These are phyloP conservation scores for Loris lydekkerianus DNA, from an alignment of 2,797 vertebrate species.

Conservation along the genomic window DNA sequence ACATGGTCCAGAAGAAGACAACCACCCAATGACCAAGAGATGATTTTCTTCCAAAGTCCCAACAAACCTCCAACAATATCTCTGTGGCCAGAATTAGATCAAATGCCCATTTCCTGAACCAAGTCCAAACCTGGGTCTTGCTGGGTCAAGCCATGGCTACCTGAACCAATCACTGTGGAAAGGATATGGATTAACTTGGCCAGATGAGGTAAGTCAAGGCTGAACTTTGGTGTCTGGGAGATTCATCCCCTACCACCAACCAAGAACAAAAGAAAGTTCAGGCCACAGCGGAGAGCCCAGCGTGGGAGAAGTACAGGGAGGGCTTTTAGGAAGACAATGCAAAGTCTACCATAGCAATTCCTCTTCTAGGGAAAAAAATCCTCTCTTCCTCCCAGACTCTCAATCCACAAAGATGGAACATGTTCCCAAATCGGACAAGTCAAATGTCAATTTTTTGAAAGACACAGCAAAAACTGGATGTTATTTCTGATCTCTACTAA, in stretches of 20 bases:
- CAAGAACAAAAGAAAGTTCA: background rate
- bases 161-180: background rate
- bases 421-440: background rate
- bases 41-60: background rate
- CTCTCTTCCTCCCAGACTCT: background rate
- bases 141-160: background rate
- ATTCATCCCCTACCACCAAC: background rate
- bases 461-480: background rate
- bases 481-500: slow-evolving; percentile 6
- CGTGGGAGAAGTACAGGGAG: background rate
- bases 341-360: background rate
- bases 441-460: background rate
- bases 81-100: background rate
- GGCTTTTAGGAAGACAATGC: background rate
- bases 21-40: background rate
- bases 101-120: background rate
- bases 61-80: background rate
- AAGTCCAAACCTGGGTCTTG: background rate
- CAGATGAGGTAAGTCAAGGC: background rate
- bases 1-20: background rate
- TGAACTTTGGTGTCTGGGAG: background rate
- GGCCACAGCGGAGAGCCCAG: background rate
- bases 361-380: background rate
- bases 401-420: too few relatives aligned
- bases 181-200: background rate